Conservation (phyloP, 92 coral and sea anemone species). For the Parazoanthus atlanticus region DNA sequence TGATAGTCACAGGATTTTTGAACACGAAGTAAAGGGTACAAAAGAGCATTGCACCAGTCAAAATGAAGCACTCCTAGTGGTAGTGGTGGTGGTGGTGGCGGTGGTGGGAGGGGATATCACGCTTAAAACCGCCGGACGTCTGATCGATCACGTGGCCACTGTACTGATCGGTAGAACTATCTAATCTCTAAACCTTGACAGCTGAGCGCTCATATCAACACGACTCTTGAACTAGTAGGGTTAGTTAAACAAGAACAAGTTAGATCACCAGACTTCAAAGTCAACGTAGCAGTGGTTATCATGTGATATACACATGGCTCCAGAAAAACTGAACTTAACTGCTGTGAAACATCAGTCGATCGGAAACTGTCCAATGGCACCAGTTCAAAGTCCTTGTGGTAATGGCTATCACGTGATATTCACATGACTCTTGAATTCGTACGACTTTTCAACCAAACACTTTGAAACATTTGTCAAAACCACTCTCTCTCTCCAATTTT, state of each 20-base stretch:
- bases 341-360: no score
- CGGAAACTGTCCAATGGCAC: neutral
- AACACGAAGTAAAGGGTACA: no score
- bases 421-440: neutral
- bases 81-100: no score
- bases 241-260: no score
- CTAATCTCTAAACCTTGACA: neutral
- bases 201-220: neutral
- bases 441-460: neutral
- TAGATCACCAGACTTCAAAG: no score
- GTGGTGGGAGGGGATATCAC: neutral
- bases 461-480: neutral
- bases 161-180: neutral
- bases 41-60: no score
- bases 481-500: neutral
- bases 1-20: no score
- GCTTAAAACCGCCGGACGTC: neutral
- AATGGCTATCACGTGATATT: neutral
- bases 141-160: neutral
- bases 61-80: no score
- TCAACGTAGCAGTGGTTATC: no score
- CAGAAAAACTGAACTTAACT: no score
- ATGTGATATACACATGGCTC: no score
- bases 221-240: no score
- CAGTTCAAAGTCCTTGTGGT: neutral